Conservation (phyloP, 2,888 invertebrate genomes). For the Panzeria rudis region DNA sequence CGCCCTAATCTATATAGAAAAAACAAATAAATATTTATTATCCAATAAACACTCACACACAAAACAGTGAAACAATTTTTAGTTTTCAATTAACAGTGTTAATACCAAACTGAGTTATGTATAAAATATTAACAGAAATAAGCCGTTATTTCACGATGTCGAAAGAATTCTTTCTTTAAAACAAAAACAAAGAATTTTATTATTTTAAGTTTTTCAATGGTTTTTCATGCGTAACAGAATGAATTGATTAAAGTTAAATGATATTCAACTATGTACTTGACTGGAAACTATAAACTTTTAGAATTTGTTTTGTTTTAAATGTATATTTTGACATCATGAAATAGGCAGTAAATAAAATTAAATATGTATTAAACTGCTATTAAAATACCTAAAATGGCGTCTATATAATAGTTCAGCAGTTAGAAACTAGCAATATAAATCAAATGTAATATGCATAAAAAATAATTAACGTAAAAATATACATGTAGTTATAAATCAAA, state of each 20-base stretch:
- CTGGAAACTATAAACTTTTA: no score
- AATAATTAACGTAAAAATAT: conserved; percentile 20
- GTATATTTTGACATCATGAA: no score
- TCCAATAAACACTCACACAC: not conserved
- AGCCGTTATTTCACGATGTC: no score
- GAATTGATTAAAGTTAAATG: no score
- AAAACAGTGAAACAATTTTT: not conserved
- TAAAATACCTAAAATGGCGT: not conserved
- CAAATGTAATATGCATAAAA: conserved; percentile 47
- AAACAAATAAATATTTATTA: not conserved
- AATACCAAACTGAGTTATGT: not conserved
- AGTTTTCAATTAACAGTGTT: not conserved
- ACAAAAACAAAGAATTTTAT: no score
- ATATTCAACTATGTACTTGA: no score
- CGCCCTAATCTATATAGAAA: no score
- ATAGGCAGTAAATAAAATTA: no score
- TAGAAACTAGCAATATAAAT: not conserved
- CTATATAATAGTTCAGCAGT: not conserved
- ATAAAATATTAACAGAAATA: not conserved
- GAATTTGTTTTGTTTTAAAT: no score
- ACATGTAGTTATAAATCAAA: conserved; percentile 37
- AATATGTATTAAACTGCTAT: not conserved
- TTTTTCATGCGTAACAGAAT: no score
- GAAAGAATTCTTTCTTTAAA: no score
- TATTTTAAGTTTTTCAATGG: no score